Evolutionary conservation across 2,888 invertebrate species (phyloP), one percentile per base, ranked within the genome.

Genomic region (Hyppa rectilinea): DNA sequence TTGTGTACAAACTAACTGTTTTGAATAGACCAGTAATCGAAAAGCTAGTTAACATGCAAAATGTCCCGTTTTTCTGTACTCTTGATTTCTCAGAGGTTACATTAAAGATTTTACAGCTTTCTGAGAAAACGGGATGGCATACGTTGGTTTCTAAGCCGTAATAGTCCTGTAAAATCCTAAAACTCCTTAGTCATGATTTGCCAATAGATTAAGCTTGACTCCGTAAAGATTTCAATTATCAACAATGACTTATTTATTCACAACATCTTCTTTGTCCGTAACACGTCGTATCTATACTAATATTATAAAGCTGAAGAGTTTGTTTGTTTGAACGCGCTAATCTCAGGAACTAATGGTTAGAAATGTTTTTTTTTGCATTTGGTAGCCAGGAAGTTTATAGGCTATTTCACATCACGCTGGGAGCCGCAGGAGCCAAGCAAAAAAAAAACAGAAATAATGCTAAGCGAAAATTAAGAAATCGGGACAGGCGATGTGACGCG

Each of bases 121-220:
- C 26, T 20, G 20, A 62, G 26, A 40, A 55, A 71, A 71, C 64
- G 34, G 29, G 12, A 66, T 14, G 6, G 12, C 38, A 34, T 14
- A 53, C 38, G 47, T 72, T 29, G 55, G 43, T 74, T 61, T 50
- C 49, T 38, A 31, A 9, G 26, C 43, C 7, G 12, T 29, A 58
- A 23, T 61, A 68, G 4, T 45, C 29, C 12, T 45, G n/a, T n/a
- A n/a, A n/a, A n/a, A n/a, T n/a, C n/a, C 43, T 61, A n/a, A 45
- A 74, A 50, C n/a, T 26, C 23, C 50, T 10, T 12, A 45, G 60
- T 74, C 60, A 69, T 50, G 45, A 23, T 56, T 23, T 68, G 31
- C 38, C 58, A 68, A 56, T 49, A 55, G 17, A 49, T 53, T 53
- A 38, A 52, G 14, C 40, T 53, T 12, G 34, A 40, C 23, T 34